Conservation (phyloP, 2,797 vertebrate genomes). For the Sebastes itinus region DNA sequence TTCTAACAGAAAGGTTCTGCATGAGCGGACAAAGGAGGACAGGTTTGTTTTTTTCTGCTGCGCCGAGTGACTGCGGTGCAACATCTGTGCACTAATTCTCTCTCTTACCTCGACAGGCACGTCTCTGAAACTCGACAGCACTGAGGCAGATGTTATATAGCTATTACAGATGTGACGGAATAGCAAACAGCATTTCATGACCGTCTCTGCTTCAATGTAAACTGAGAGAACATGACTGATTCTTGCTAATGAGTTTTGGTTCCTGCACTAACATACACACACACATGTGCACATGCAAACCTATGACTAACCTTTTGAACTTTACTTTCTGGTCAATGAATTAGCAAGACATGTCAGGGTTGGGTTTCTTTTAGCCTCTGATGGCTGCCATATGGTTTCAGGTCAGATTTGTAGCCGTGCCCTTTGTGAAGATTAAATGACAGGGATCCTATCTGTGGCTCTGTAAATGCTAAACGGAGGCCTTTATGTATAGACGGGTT, state of each 20-base stretch:
- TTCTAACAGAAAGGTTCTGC: slow-evolving; percentile 5
- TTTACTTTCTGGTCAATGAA: slow-evolving; percentile 54
- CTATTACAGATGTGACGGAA: slow-evolving; percentile 27
- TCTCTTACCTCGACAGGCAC: slow-evolving; percentile 25
- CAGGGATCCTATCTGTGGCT: background rate
- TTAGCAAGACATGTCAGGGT: slow-evolving; percentile 64
- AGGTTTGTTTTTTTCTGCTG: slow-evolving; percentile 16
- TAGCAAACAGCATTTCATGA: background rate
- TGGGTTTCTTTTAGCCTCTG: slow-evolving; percentile 66
- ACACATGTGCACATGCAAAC: background rate
- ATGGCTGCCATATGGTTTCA: slow-evolving; percentile 78
- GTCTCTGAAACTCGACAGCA: background rate
- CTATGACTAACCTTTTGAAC: slow-evolving; percentile 63
- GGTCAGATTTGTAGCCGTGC: slow-evolving; percentile 60
- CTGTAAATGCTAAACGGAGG: background rate
- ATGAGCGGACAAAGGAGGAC: background rate
- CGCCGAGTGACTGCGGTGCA: slow-evolving; percentile 30
- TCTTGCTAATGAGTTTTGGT: background rate
- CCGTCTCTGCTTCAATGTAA: background rate
- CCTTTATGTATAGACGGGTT: background rate
- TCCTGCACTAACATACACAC: background rate
- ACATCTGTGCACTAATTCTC: slow-evolving; percentile 46
- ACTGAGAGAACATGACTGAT: background rate
- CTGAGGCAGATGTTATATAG: slow-evolving; percentile 21
- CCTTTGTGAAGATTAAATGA: slow-evolving; percentile 61